phyloP scores from a whole-genome alignment of 2,888 invertebrate species.

The Tineola bisselliella region DNA sequence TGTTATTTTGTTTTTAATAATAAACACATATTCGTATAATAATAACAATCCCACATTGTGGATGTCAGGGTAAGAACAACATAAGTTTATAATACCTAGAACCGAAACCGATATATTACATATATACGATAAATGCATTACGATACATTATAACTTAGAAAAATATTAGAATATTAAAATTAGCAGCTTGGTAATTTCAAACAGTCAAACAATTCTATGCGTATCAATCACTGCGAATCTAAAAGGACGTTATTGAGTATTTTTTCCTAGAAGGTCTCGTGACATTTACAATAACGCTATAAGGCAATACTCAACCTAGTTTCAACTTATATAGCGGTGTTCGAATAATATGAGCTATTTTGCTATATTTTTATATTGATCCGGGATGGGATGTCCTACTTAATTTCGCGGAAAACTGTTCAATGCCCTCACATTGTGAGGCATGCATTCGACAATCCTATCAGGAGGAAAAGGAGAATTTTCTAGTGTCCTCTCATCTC shows the following conservation, averaged over 20 bases:
- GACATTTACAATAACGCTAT: not conserved
- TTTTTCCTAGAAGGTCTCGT: not conserved
- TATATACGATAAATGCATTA: too few species aligned
- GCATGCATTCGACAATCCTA: slow-evolving; percentile 68
- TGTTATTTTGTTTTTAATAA: too few species aligned
- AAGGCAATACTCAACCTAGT: not conserved
- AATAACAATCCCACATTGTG: too few species aligned
- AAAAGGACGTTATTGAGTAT: not conserved
- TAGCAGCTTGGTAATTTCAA: too few species aligned
- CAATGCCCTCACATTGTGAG: slow-evolving; percentile 65
- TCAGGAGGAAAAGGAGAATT: slow-evolving; percentile 55
- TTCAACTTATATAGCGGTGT: not conserved
- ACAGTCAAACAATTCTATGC: too few species aligned
- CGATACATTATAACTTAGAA: too few species aligned
- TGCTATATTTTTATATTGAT: not conserved
- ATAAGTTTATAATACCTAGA: too few species aligned
- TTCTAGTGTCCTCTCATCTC: slow-evolving; percentile 63
- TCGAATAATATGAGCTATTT: not conserved
- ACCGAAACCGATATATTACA: too few species aligned
- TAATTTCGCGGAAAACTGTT: slow-evolving; percentile 60
- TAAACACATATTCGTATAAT: too few species aligned
- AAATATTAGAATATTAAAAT: too few species aligned
- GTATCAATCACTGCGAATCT: not conserved
- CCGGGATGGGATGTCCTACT: slow-evolving; percentile 41
- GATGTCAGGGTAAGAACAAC: too few species aligned